Conservation (phyloP, 2,797 vertebrate genomes). For the Erethizon dorsatum region DNA sequence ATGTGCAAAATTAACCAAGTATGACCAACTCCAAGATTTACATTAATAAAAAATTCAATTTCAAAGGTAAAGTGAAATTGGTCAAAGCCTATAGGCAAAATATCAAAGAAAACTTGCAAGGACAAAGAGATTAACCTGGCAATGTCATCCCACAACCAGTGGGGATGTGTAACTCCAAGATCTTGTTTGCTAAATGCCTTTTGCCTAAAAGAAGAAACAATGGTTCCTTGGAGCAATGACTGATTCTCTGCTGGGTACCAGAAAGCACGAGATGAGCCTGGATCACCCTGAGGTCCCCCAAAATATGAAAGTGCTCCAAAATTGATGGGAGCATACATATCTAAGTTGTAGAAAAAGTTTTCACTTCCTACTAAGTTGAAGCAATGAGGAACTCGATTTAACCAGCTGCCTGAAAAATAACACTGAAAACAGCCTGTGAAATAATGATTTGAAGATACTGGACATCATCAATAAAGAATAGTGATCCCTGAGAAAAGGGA, state of each 20-base stretch:
- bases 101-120: background rate
- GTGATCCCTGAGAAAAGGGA: background rate
- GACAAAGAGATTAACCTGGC: background rate
- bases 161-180: background rate
- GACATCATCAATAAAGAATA: background rate
- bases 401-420: background rate
- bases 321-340: rapidly evolving
- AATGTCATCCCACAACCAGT: background rate
- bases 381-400: background rate
- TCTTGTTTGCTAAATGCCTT: background rate
- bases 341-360: background rate
- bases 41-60: background rate
- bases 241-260: background rate
- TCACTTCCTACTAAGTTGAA: background rate
- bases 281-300: background rate
- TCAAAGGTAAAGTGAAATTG: background rate
- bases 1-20: background rate
- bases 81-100: background rate
- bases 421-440: background rate
- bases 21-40: background rate
- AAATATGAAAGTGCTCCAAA: background rate
- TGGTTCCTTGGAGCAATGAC: background rate
- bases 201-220: background rate
- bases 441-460: background rate
- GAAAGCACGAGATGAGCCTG: background rate